These are phyloP conservation scores for Centrocercus urophasianus DNA, from an alignment of 2,113 vertebrate genomes.

Conservation along the genomic window DNA sequence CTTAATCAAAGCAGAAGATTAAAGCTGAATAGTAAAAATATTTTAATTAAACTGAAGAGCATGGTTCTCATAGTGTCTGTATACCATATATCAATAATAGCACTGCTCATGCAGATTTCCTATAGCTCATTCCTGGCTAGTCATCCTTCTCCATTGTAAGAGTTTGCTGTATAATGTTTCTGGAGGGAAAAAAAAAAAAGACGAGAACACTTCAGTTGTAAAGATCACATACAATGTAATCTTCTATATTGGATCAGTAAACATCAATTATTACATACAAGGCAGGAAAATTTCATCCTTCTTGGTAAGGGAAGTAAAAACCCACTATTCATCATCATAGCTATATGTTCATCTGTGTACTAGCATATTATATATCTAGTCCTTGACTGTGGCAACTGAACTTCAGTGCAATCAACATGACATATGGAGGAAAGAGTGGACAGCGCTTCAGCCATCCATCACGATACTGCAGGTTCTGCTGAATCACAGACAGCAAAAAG, in stretches of 20 bases:
- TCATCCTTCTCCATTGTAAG: not conserved
- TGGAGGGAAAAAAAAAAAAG: not conserved
- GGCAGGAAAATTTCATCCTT: constrained; percentile 29
- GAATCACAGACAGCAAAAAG: constrained; percentile 30
- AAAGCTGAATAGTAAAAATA: not conserved
- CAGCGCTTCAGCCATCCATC: constrained; percentile 55
- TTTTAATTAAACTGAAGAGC: not conserved
- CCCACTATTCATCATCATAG: constrained; percentile 38
- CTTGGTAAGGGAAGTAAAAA: constrained; percentile 41
- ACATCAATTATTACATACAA: constrained; percentile 32
- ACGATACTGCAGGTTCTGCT: constrained; percentile 36
- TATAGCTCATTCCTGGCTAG: not conserved
- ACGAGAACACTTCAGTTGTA: not conserved
- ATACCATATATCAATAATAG: not conserved
- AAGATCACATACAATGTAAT: not conserved
- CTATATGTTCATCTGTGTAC: constrained; percentile 2
- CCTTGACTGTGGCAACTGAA: constrained; percentile 14
- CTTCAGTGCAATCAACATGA: constrained; percentile 57
- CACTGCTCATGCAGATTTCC: not conserved
- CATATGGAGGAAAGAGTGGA: constrained; percentile 23
- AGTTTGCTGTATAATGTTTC: not conserved
- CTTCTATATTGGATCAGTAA: constrained; percentile 28
- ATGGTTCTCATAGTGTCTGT: not conserved
- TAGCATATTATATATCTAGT: constrained; percentile 6
- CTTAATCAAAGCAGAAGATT: fast-evolving